Evolutionary conservation across 2,888 invertebrate genomes (phyloP).

Genomic region (Lasioglossum marginatum): DNA sequence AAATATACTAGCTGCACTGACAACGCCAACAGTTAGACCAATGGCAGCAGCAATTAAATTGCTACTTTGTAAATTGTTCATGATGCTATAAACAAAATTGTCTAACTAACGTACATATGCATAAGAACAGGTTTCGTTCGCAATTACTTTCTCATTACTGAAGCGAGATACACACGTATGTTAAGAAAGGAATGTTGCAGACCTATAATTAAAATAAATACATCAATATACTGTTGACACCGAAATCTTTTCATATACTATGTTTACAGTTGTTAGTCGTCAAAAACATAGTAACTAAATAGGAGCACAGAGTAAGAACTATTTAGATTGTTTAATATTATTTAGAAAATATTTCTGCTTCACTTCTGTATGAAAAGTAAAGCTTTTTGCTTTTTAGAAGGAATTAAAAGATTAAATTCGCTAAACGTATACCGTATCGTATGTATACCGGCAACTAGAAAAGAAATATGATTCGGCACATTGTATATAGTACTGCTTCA

Average conservation of each 20-base stretch:
- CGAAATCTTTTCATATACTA: constrained; percentile 5
- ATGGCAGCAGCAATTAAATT: constrained; percentile 79
- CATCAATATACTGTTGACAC: constrained; percentile 23
- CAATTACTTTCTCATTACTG: neutral
- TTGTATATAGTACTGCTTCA: neutral
- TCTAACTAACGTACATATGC: neutral
- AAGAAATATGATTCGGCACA: neutral
- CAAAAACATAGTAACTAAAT: constrained; percentile 29
- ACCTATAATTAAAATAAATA: neutral
- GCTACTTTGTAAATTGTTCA: constrained; percentile 76
- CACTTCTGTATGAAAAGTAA: neutral
- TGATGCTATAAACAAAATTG: constrained; percentile 64
- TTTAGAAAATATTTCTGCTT: neutral
- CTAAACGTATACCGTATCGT: neutral
- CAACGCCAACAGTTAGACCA: constrained; percentile 80
- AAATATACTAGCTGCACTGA: constrained; percentile 78
- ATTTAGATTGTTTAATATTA: constrained; percentile 10
- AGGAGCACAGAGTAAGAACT: neutral
- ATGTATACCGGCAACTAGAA: constrained; percentile 29
- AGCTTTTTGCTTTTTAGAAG: neutral
- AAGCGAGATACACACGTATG: neutral
- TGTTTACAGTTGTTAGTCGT: constrained; percentile 24
- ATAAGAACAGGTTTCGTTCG: neutral
- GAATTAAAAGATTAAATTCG: constrained; percentile 12
- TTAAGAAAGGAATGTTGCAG: neutral